phyloP scores from a whole-genome alignment of 2,113 vertebrate genomes.

The Leptodactylus fuscus region DNA sequence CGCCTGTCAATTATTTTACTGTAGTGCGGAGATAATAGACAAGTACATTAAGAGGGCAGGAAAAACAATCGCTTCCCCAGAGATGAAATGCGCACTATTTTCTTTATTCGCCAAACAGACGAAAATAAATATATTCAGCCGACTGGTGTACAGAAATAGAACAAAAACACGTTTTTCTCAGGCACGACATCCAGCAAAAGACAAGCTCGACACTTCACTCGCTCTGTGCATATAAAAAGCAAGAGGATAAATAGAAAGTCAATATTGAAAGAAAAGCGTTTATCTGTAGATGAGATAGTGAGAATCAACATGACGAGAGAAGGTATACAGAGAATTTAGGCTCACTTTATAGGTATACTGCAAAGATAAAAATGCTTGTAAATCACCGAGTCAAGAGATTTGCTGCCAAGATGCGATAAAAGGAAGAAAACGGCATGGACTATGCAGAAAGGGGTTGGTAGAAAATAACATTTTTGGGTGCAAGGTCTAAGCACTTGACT shows the following conservation, averaged over 20 bases:
- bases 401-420: not conserved
- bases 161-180: constrained; percentile 4
- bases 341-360: not conserved
- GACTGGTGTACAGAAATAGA: constrained; percentile 23
- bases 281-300: not conserved
- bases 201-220: not conserved
- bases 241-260: not conserved
- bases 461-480: not conserved
- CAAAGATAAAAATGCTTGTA: not conserved
- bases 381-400: not conserved
- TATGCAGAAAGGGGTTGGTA: not conserved
- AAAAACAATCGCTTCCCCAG: constrained; percentile 36
- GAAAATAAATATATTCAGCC: constrained; percentile 40
- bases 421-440: not conserved
- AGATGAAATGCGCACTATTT: constrained; percentile 25
- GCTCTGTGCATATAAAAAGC: not conserved
- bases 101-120: constrained; percentile 35
- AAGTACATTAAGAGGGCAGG: constrained; percentile 25
- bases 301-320: not conserved
- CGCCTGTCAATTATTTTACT: constrained; percentile 13
- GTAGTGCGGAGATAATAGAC: constrained; percentile 29
- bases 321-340: not conserved
- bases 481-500: not conserved
- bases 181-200: not conserved
- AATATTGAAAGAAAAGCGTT: constrained; percentile 4